Conservation (phyloP, 2,113 vertebrate species). For the Petromus typicus region DNA sequence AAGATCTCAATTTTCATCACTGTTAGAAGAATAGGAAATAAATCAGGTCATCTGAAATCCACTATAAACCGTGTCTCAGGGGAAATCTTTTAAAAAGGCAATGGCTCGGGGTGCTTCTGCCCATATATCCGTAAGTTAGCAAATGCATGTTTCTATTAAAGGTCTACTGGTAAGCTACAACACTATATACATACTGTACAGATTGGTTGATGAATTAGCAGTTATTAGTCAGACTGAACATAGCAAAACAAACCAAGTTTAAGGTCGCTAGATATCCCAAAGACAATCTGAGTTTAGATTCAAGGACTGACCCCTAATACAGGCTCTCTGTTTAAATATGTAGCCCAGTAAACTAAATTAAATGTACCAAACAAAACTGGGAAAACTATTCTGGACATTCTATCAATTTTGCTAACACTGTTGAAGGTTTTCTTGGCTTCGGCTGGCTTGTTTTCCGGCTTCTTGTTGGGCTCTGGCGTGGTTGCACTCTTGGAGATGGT, state of each 20-base stretch:
- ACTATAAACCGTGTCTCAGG: conserved; percentile 79
- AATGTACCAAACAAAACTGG: conserved; percentile 97
- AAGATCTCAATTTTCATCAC: conserved; percentile 73
- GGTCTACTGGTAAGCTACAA: conserved; percentile 81
- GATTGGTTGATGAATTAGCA: conserved; percentile 91
- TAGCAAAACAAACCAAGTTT: conserved; percentile 90
- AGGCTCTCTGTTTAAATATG: conserved; percentile 98
- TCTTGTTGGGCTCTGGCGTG: conserved; percentile 90
- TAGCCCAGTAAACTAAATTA: conserved; percentile 99
- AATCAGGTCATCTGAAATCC: conserved; percentile 46
- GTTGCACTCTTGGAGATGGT: conserved; percentile 96
- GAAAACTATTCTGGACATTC: conserved; percentile 99
- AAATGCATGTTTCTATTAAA: conserved; percentile 84
- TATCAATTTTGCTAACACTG: conserved; percentile 99
- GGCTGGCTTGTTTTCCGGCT: conserved; percentile 91
- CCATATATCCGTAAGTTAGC: conserved; percentile 82
- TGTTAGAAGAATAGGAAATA: conserved; percentile 79
- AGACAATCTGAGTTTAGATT: conserved; percentile 85
- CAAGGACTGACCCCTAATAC: conserved; percentile 95
- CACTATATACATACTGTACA: conserved; percentile 89
- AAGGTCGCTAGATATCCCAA: conserved; percentile 83
- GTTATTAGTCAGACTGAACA: conserved; percentile 96
- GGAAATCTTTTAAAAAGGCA: conserved; percentile 80
- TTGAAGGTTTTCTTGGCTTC: conserved; percentile 99
- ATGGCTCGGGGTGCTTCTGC: conserved; percentile 83